phyloP scores from a whole-genome alignment of 2,888 invertebrate genomes.

The Dioctria linearis region DNA sequence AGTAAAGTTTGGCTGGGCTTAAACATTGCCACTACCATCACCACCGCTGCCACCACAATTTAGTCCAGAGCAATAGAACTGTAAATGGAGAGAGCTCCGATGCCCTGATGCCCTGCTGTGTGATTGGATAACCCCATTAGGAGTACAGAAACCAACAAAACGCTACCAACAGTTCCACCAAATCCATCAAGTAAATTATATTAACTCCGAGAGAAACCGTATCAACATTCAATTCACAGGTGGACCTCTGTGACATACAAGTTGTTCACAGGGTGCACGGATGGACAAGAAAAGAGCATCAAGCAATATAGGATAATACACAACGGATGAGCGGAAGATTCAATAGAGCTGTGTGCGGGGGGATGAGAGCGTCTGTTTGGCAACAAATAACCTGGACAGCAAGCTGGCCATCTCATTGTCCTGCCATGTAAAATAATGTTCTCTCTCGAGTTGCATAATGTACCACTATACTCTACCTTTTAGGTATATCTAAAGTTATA shows the following conservation, averaged over 20 bases:
- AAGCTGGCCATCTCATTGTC: constrained; percentile 55
- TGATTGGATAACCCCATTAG: constrained; percentile 48
- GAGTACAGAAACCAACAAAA: constrained; percentile 44
- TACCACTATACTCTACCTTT: background rate
- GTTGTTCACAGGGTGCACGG: constrained; percentile 41
- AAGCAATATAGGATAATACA: constrained; percentile 35
- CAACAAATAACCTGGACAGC: constrained; percentile 55
- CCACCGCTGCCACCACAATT: background rate
- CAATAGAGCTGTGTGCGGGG: constrained; percentile 28
- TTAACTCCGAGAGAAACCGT: constrained; percentile 41
- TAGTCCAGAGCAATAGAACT: background rate
- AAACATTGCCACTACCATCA: background rate
- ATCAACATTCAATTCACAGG: constrained; percentile 48
- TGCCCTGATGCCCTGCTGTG: constrained; percentile 30
- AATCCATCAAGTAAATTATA: constrained; percentile 52
- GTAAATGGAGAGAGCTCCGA: constrained; percentile 25
- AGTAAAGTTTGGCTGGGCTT: constrained; percentile 21
- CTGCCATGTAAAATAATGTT: constrained; percentile 56
- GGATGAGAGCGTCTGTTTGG: constrained; percentile 46
- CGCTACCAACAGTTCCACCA: constrained; percentile 23
- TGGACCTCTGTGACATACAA: constrained; percentile 37
- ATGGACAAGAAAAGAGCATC: constrained; percentile 45
- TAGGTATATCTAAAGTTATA: background rate
- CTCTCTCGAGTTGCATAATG: constrained; percentile 38
- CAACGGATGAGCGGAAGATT: constrained; percentile 48